A percentile compares a stretch with the other conserved stretches of the same genome.
Conservation (phyloP, 2,797 vertebrate genomes). For the Aulostomus chinensis region DNA sequence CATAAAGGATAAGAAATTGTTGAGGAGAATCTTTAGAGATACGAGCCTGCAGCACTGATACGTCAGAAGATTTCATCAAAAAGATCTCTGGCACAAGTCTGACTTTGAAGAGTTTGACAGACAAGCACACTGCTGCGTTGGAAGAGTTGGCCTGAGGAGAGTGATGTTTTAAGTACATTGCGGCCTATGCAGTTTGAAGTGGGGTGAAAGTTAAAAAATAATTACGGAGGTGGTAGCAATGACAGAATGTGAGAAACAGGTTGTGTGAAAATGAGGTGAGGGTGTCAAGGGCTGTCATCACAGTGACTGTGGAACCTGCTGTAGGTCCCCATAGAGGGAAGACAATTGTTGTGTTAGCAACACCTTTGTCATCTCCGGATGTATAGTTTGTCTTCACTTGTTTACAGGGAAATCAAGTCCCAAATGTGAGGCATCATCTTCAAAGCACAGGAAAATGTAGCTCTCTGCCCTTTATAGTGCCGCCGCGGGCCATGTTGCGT, state of each 20-base stretch:
- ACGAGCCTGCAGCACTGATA: constrained; percentile 35
- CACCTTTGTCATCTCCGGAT: constrained; percentile 69
- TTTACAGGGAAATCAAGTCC: constrained; percentile 61
- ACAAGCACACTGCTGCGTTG: constrained; percentile 13
- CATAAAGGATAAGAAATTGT: constrained; percentile 34
- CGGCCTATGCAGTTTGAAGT: constrained; percentile 23
- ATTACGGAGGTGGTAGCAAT: constrained; percentile 65
- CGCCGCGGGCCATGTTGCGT: constrained; percentile 33
- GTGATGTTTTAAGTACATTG: constrained; percentile 38
- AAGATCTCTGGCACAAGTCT: constrained; percentile 44
- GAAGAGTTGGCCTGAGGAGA: constrained; percentile 45
- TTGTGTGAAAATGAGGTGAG: constrained; percentile 71
- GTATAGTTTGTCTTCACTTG: constrained; percentile 49
- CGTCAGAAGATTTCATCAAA: constrained; percentile 58
- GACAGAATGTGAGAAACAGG: constrained; percentile 70
- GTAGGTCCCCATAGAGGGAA: constrained; percentile 54
- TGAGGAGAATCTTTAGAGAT: constrained; percentile 35
- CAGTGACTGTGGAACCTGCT: constrained; percentile 54
- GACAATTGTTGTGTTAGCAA: constrained; percentile 71
- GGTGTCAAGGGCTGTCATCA: constrained; percentile 64
- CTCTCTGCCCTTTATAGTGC: constrained; percentile 27
- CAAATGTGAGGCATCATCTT: constrained; percentile 46
- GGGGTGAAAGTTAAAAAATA: constrained; percentile 59
- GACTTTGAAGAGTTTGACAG: constrained; percentile 62
- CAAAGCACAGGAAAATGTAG: constrained; percentile 34